phyloP scores from a whole-genome alignment of 2,888 invertebrate species.

The Metalampra italica region DNA sequence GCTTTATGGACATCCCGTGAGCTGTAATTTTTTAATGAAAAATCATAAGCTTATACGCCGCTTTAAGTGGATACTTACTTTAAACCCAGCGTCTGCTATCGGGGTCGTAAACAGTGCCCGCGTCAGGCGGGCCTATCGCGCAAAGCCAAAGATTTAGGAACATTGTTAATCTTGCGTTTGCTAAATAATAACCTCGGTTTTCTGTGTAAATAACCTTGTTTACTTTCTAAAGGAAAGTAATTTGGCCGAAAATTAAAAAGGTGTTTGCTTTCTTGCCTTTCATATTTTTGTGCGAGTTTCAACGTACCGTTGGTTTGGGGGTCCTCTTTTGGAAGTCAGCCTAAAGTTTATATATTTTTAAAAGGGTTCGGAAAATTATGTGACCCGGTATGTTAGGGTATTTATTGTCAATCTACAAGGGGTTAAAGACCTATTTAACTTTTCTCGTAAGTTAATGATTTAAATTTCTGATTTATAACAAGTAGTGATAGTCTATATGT shows the following conservation, averaged over 20 bases:
- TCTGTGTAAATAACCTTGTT: slow-evolving; percentile 9
- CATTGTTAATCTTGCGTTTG: slow-evolving; percentile 17
- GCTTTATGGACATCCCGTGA: neutral
- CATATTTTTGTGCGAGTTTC: neutral
- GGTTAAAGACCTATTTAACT: too few species aligned
- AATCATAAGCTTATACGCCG: slow-evolving; percentile 10
- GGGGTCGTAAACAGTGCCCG: slow-evolving; percentile 12
- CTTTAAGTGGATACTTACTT: slow-evolving; percentile 7
- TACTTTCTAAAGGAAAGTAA: slow-evolving; percentile 7
- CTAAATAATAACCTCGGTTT: slow-evolving; percentile 16
- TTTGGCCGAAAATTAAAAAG: slow-evolving; percentile 4
- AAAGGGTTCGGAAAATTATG: too few species aligned
- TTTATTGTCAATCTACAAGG: too few species aligned
- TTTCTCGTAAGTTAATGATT: too few species aligned
- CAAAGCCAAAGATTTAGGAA: slow-evolving; percentile 15
- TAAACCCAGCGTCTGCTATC: slow-evolving; percentile 6
- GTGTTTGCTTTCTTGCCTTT: neutral
- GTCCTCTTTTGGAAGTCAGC: neutral
- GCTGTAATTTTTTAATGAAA: slow-evolving; percentile 1
- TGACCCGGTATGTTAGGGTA: too few species aligned
- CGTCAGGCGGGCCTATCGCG: slow-evolving; percentile 14
- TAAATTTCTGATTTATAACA: too few species aligned
- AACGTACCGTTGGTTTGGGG: neutral
- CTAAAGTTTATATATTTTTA: too few species aligned
- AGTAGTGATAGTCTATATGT: too few species aligned